Base-by-base conservation (phyloP, 2,113 vertebrate species). In the Pachypanchax playfairii region DNA sequence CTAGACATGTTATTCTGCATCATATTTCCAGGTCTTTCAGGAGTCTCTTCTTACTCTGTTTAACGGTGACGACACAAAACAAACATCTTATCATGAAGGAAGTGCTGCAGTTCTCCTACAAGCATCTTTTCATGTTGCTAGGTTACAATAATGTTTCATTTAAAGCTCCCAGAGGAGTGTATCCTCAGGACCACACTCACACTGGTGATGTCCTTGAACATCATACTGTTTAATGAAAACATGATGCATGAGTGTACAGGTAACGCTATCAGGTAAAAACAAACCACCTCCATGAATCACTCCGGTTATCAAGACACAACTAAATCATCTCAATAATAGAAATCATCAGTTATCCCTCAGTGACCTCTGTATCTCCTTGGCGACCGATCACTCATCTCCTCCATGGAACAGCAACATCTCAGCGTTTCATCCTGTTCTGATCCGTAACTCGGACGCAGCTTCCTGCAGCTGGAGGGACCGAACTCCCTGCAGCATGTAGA, bases 391-490 rank as follows among this genome's bases (percentile, higher is more conserved):
- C 47, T 38, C 50, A 60, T 41, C 14, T 56, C n/a, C 54, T 20
- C 44, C 57, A n/a, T 55, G 49, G 14, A 3, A 36, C 48, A 31
- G 25, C 20, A 29, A n/a, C n/a, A 29, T 25, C 25, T 2, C 8
- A 2, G 44, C 15, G 10, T n/a, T 49, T n/a, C 52, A 35, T 52
- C 50, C 41, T 41, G 20, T 58, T 54, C 65, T 15, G 73, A 88
- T 87, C 89, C 69, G 50, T 84, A 56, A 1, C 3, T 55, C 54
- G 13, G 70, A 79, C 78, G 33, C 17, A 49, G 80, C 88, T 79
- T 88, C 89, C 87, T 56, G 72, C 85, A 82, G 75, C 77, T 75
- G 84, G 57, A 80, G 76, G 83, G 91, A 87, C 86, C 70, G 72
- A 65, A 81, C 84, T 60, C 83, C 35, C 29, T 28, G 3, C 6